phyloP scores from a whole-genome alignment of 2,888 invertebrate genomes.

The Hydropsyche betteni region DNA sequence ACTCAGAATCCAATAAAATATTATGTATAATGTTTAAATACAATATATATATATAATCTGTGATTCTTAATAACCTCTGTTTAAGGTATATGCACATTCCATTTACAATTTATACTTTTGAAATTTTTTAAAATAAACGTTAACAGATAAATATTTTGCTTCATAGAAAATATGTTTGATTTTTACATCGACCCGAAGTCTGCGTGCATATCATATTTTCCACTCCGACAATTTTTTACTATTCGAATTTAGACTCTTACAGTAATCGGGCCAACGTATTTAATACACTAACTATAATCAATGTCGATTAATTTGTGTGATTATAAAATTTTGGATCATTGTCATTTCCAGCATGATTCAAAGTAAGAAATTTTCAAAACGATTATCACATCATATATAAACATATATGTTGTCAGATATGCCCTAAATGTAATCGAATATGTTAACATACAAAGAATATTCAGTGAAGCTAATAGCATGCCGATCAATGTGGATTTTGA shows the following conservation, averaged over 20 bases:
- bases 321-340: no score
- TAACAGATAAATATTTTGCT: conserved; percentile 9
- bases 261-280: no score
- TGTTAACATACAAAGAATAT: conserved; percentile 34
- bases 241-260: no score
- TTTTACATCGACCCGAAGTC: no score
- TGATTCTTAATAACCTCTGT: conserved; percentile 21
- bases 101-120: not conserved
- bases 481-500: conserved; percentile 37
- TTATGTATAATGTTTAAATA: conserved; percentile 21
- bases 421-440: conserved; percentile 5
- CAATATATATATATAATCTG: conserved; percentile 9
- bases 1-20: conserved; percentile 27
- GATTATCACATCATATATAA: not conserved
- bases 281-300: no score
- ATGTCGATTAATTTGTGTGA: no score
- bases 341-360: conserved; percentile 1
- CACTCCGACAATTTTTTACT: no score
- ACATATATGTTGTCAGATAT: conserved; percentile 26
- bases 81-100: not conserved
- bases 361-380: not conserved
- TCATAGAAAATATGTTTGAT: no score
- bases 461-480: conserved; percentile 44
- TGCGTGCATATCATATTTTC: no score
- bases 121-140: not conserved